Base-by-base conservation (phyloP, 2,113 vertebrate genomes). In the Stictonetta naevosa region DNA sequence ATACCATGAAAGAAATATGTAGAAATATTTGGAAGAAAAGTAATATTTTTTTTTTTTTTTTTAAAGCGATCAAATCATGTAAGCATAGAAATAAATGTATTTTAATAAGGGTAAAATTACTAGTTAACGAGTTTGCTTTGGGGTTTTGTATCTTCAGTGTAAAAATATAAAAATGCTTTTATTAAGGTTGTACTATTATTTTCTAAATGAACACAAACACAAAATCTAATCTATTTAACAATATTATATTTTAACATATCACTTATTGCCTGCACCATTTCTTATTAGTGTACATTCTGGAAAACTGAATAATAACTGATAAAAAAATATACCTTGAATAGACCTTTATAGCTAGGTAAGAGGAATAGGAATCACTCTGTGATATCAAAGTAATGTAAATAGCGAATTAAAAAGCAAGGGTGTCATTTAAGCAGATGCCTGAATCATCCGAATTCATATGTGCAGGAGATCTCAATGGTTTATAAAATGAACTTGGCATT, bases 61-160 rank as follows among this genome's bases (percentile, higher is more conserved):
- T 95, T 34, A 96, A 98, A 98, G 96, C 81, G 83, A 98, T 98
- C 98, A 98, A 98, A 98, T 98, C 98, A 97, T 94, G 97, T 98
- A 98, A 98, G 98, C 98, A 97, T 98, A 98, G 98, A 98, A 98
- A 98, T 98, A 98, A 98, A 98, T 98, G 98, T 98, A 98, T 98
- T 98, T 98, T 98, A 98, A 98, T 98, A 98, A 98, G 98, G 96
- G 95, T 93, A 98, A 98, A 98, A 98, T 98, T 98, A 98, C 98
- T 98, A 98, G 98, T 98, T 98, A 98, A 98, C 98, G 98, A 98
- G 97, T 98, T 98, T 98, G 98, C 98, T 98, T 98, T 98, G 97
- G 98, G 98, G 98, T 98, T 98, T 98, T 98, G 97, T 94, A 97
- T 98, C 97, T 98, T 98, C 96, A 26, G 92, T 96, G 94, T 96